These are phyloP conservation scores for Ostrea edulis DNA, from an alignment of 1,140 invertebrate species.

Conservation along the genomic window DNA sequence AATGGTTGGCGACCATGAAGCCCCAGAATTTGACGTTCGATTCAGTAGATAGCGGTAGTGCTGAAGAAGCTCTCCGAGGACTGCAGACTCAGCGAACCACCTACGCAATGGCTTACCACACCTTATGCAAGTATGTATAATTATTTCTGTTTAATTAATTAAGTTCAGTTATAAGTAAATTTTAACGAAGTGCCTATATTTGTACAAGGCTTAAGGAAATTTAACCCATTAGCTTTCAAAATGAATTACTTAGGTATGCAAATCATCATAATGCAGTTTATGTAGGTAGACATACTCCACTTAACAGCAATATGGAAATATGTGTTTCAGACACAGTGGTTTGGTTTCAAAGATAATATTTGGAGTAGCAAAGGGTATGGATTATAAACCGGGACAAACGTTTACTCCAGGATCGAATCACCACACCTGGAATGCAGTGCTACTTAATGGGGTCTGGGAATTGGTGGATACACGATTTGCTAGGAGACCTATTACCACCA, in stretches of 20 bases:
- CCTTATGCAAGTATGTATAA: conserved; percentile 50
- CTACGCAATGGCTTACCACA: conserved; percentile 57
- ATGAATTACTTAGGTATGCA: neutral
- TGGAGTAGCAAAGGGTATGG: conserved; percentile 78
- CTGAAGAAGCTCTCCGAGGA: conserved; percentile 50
- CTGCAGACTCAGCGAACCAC: conserved; percentile 52
- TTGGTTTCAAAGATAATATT: conserved; percentile 77
- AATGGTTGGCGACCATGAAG: conserved; percentile 53
- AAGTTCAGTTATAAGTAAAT: no score
- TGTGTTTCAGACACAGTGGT: conserved; percentile 70
- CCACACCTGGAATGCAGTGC: conserved; percentile 79
- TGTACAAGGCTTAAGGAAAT: no score
- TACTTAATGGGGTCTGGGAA: conserved; percentile 77
- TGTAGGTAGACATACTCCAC: neutral
- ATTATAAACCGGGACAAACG: conserved; percentile 78
- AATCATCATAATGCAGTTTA: neutral
- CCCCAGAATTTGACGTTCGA: conserved; percentile 51
- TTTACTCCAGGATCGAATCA: conserved; percentile 75
- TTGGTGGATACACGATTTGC: conserved; percentile 79
- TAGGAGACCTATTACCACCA: conserved; percentile 74
- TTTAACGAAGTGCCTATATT: no score
- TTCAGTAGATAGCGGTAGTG: conserved; percentile 44
- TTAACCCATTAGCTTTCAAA: no score
- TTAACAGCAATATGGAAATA: neutral
- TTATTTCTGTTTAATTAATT: neutral